Conservation (phyloP, 53 echinoderm and acorn worm species). For the Pentamera pediparva region DNA sequence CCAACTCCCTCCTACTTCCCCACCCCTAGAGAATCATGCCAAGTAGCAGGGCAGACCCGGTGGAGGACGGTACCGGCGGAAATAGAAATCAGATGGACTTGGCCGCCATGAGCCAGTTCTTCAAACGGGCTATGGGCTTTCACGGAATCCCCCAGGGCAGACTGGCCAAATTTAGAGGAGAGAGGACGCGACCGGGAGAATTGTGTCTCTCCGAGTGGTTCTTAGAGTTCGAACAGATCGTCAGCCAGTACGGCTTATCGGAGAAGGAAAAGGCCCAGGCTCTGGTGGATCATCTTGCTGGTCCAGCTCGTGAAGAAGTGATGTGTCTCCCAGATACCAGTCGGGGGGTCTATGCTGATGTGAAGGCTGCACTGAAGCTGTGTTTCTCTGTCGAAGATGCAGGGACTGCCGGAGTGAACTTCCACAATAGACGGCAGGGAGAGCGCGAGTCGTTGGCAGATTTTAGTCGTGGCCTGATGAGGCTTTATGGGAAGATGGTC, state of each 20-base stretch:
- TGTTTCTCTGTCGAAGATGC: background rate
- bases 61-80: too few species aligned
- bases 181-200: background rate
- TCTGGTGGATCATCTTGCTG: constrained; percentile 8
- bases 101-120: background rate
- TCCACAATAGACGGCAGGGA: background rate
- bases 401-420: background rate
- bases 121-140: background rate
- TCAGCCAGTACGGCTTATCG: background rate
- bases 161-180: constrained; percentile 1
- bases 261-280: constrained; percentile 11
- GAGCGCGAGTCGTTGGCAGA: constrained; percentile 16
- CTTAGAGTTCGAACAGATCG: background rate
- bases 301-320: constrained; percentile 4
- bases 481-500: constrained; percentile 17
- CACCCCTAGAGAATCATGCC: too few species aligned
- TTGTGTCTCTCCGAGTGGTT: background rate
- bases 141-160: background rate
- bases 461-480: constrained; percentile 2
- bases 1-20: too few species aligned
- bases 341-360: background rate
- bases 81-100: background rate
- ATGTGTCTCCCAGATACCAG: background rate
- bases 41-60: too few species aligned
- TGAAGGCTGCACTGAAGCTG: background rate